Evolutionary conservation across 2,888 invertebrate genomes (phyloP), one percentile per base, ranked within the genome.

Genomic region (Apodemia hepburni): DNA sequence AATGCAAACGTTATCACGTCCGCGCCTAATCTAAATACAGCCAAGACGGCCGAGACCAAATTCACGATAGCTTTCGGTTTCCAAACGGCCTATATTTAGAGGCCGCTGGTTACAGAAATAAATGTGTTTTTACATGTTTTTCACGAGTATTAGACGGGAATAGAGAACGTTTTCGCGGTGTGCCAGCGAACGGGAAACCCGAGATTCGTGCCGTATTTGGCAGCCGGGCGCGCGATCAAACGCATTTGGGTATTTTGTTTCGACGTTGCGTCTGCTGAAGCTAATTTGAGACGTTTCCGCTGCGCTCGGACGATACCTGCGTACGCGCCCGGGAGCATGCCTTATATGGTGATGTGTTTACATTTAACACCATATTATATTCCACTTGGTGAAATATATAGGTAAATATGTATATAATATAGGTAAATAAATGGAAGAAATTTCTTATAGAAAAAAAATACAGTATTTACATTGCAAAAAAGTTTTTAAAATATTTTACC

Each of bases 51-150:
- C 82, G 76, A 82, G 79, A 85, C 90, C 90, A 90, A 91, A 90
- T 87, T 85, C 87, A 75, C 88, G 82, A 57, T 57, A 57, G 54
- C 84, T 85, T 85, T 87, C 87, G 82, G 88, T 87, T 90, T 90
- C 87, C 86, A 85, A 88, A 85, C 88, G 85, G 82, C 88, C 90
- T 90, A 91, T 88, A 86, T 85, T 89, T 91, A 91, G 90, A 87
- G 85, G 84, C 82, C 83, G 87, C 85, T 85, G 78, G 82, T 83
- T 82, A 84, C 87, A 81, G 83, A 91, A 91, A 90, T 90, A 90
- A 89, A 88, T 87, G 80, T 78, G 84, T 86, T 88, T 88, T 89
- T 90, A 89, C 87, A 86, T 85, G 87, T 87, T 89, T 88, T 78
- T 77, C 78, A 72, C 76, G 77, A 73, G 74, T 66, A 76, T 78